Conservation (phyloP, 2,113 vertebrate genomes). For the Poeciliopsis occidentalis region DNA sequence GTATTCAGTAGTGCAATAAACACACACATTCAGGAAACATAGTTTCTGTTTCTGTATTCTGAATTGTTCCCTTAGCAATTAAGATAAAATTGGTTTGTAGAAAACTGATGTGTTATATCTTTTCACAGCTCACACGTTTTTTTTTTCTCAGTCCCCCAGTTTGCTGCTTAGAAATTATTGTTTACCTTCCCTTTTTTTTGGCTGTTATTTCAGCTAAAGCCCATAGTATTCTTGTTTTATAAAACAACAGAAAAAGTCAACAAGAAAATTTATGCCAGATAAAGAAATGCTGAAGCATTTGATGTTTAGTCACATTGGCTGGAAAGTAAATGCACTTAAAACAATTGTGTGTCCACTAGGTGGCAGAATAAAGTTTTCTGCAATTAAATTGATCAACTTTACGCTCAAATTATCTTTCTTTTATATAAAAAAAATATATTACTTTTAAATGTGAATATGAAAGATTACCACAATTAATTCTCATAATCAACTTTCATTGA, state of each 20-base stretch:
- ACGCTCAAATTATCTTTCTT: not conserved
- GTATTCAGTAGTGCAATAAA: constrained; percentile 28
- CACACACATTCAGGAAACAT: constrained; percentile 17
- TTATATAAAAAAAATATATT: no score
- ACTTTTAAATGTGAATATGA: not conserved
- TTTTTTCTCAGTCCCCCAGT: constrained; percentile 2
- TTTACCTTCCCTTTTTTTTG: not conserved
- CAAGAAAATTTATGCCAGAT: not conserved
- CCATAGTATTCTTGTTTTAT: not conserved
- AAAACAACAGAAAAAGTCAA: not conserved
- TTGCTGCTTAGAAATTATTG: not conserved
- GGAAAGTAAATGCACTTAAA: not conserved
- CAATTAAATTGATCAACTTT: constrained; percentile 9
- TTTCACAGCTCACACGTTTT: constrained; percentile 17
- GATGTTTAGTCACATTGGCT: not conserved
- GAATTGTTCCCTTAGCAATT: constrained; percentile 22
- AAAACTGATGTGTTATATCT: constrained; percentile 23
- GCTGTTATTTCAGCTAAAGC: not conserved
- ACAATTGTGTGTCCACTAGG: constrained; percentile 59
- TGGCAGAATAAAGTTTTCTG: constrained; percentile 59
- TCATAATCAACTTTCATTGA: not conserved
- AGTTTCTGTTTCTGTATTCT: constrained; percentile 15
- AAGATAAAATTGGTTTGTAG: constrained; percentile 7
- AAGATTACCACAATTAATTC: not conserved
- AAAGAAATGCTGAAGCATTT: not conserved